phyloP scores from a whole-genome alignment of 2,888 invertebrate species.

The Ceramica pisi region DNA sequence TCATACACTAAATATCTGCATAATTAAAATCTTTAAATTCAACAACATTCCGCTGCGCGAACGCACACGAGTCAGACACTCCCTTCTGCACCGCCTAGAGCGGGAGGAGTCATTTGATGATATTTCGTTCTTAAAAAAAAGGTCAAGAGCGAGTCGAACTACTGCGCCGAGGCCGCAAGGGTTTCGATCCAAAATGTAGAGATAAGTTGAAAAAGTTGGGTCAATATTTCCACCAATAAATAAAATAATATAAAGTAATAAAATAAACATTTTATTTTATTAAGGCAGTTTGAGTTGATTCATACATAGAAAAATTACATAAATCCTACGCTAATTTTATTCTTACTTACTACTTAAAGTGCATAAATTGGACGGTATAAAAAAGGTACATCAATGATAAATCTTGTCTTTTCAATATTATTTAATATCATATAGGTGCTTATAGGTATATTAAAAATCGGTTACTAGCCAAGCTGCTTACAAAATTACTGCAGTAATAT shows the following conservation, averaged over 20 bases:
- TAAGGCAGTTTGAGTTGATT: conserved; percentile 46
- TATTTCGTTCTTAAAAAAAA: too few relatives aligned
- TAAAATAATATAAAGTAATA: conserved; percentile 26
- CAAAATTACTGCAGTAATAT: conserved; percentile 4
- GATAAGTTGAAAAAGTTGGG: too few relatives aligned
- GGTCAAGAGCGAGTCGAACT: too few relatives aligned
- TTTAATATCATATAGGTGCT: conserved; percentile 18
- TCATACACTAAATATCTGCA: too few relatives aligned
- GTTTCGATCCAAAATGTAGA: too few relatives aligned
- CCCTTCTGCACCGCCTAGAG: too few relatives aligned
- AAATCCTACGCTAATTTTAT: conserved; percentile 38
- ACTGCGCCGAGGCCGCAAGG: too few relatives aligned
- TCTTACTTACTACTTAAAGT: conserved; percentile 39
- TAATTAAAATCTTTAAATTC: too few relatives aligned
- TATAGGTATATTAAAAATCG: conserved; percentile 7
- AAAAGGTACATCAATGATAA: conserved; percentile 58
- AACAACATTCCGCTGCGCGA: too few relatives aligned
- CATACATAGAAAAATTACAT: conserved; percentile 38
- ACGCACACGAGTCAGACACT: too few relatives aligned
- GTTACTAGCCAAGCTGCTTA: not conserved
- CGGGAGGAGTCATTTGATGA: too few relatives aligned
- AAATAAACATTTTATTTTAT: conserved; percentile 54
- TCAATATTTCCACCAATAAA: not conserved
- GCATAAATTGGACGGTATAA: conserved; percentile 61
- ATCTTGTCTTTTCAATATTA: conserved; percentile 37